Evolutionary conservation across 35 echinoderm and acorn worm genomes (phyloP).

Genomic region (Heliocidaris erythrogramma): DNA sequence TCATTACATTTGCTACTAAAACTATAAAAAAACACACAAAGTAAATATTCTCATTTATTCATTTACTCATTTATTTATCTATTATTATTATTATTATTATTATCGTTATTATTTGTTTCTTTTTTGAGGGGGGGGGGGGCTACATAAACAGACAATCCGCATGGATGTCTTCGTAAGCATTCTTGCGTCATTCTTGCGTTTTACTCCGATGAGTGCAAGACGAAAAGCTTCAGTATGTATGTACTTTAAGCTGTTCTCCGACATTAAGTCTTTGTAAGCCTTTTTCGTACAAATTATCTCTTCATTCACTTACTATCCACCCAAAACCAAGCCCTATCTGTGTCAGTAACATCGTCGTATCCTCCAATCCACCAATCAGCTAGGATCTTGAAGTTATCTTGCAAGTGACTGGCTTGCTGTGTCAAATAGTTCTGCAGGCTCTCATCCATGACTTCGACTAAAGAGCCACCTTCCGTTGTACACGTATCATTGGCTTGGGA

Average conservation of each 20-base stretch:
- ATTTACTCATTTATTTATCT: too few species aligned
- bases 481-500: neutral
- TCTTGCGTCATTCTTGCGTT: neutral
- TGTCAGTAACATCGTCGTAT: neutral
- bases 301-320: neutral
- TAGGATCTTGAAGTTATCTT: neutral
- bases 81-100: too few species aligned
- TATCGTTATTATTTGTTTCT: too few species aligned
- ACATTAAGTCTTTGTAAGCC: too few species aligned
- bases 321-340: constrained; percentile 13
- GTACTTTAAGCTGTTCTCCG: neutral
- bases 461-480: neutral
- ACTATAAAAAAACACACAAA: too few species aligned
- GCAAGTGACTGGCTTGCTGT: neutral
- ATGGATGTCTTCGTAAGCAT: neutral
- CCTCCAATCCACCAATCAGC: constrained; percentile 6
- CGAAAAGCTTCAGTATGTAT: neutral
- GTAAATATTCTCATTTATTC: too few species aligned
- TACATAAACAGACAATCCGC: neutral
- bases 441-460: neutral
- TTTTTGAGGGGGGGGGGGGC: too few species aligned
- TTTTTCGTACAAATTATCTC: too few species aligned
- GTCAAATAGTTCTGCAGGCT: neutral
- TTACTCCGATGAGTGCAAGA: neutral
- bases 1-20: neutral